Conservation (phyloP, 35 echinoderm and acorn worm genomes). For the Nesometra sesokonis region DNA sequence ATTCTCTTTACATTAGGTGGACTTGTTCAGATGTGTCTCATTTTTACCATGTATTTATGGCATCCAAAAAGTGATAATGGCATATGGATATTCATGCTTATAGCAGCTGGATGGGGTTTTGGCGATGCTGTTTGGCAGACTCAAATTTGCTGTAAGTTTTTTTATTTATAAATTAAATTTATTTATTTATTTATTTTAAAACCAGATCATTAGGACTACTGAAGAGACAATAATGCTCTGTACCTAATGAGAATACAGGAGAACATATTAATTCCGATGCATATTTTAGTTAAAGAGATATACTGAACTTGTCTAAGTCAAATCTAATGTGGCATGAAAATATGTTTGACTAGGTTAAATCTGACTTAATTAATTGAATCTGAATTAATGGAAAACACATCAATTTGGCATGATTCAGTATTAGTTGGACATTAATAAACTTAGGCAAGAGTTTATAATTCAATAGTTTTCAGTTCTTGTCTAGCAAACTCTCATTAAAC, state of each 20-base stretch:
- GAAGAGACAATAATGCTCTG: neutral
- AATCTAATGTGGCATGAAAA: no score
- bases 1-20: constrained; percentile 39
- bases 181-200: neutral
- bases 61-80: neutral
- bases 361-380: no score
- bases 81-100: constrained; percentile 28
- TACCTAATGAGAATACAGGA: neutral
- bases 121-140: constrained; percentile 79
- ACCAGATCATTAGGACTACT: neutral
- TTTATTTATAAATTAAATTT: neutral
- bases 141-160: constrained; percentile 67
- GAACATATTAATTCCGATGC: no score
- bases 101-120: constrained; percentile 50
- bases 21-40: constrained; percentile 12
- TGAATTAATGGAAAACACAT: no score
- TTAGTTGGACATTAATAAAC: no score
- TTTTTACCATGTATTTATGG: constrained; percentile 27
- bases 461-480: no score
- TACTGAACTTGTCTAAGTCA: no score
- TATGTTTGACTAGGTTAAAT: no score
- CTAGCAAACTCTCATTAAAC: no score
- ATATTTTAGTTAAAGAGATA: no score
- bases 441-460: no score
- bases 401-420: no score